These are phyloP conservation scores for Hippasteria phrygiana DNA, from an alignment of 53 echinoderm and acorn worm genomes.

Conservation along the genomic window DNA sequence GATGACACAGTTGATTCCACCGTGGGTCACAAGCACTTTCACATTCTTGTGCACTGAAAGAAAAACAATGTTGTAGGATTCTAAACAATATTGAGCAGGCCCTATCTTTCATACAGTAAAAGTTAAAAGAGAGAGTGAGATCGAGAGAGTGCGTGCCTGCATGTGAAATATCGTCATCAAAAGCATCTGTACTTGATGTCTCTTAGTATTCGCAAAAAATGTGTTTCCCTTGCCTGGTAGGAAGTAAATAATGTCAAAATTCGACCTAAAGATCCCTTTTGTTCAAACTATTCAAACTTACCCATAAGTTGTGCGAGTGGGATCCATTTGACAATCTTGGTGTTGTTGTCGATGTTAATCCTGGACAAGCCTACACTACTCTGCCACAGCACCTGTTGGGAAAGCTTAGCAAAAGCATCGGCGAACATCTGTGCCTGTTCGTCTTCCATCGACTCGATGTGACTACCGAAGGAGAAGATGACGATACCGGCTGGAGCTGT, in stretches of 20 bases:
- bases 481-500: background rate
- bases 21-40: background rate
- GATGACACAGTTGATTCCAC: background rate
- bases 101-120: too few relatives aligned
- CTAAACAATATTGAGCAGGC: background rate
- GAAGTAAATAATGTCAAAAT: background rate
- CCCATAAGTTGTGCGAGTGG: background rate
- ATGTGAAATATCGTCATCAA: too few relatives aligned
- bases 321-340: conserved; percentile 5
- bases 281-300: background rate
- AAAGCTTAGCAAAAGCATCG: background rate
- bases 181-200: too few relatives aligned
- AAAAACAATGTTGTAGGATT: too few relatives aligned
- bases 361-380: background rate
- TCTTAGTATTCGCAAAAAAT: too few relatives aligned
- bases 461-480: background rate
- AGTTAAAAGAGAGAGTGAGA: too few relatives aligned
- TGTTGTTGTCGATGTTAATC: background rate
- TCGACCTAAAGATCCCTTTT: background rate
- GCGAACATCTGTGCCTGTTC: conserved; percentile 4
- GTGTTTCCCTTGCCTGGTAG: background rate
- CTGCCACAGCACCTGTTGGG: conserved; percentile 7
- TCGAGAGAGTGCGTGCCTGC: too few relatives aligned
- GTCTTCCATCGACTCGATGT: background rate
- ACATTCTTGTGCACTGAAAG: background rate